Conservation (phyloP, 2,113 vertebrate genomes). For the Hippocampus mohnikei region DNA sequence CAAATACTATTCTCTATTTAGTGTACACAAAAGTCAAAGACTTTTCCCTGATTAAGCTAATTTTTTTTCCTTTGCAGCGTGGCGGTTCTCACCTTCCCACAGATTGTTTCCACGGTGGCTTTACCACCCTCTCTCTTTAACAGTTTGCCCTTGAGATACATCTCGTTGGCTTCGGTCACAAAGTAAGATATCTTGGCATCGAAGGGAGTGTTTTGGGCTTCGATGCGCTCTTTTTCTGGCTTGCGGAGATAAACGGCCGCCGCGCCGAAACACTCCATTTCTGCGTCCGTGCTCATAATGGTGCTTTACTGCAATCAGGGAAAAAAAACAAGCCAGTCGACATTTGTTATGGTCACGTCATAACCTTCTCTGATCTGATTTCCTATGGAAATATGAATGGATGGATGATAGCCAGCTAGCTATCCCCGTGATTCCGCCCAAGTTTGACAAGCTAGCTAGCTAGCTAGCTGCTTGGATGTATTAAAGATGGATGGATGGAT, state of each 20-base stretch:
- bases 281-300: slow-evolving; percentile 78
- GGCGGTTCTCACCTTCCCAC: slow-evolving; percentile 56
- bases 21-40: not conserved
- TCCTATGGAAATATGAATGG: not conserved
- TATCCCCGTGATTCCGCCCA: not conserved
- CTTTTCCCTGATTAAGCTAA: not conserved
- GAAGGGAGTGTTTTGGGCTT: slow-evolving; percentile 78
- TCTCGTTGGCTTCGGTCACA: slow-evolving; percentile 68
- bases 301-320: slow-evolving; percentile 35
- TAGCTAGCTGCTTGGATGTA: not conserved
- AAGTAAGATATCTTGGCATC: slow-evolving; percentile 82
- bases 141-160: slow-evolving; percentile 79
- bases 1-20: not conserved
- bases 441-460: not conserved
- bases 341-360: not conserved
- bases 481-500: not conserved
- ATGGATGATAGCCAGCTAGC: not conserved
- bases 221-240: slow-evolving; percentile 80
- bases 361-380: not conserved
- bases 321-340: not conserved
- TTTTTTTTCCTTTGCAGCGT: not conserved
- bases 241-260: slow-evolving; percentile 82
- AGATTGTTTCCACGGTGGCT: slow-evolving; percentile 76
- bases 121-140: slow-evolving; percentile 78
- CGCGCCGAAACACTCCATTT: slow-evolving; percentile 82